Percentiles rank a stretch among this genome's conserved stretches.
phyloP scores from a whole-genome alignment of 2,888 invertebrate species.

The Seira musarum region DNA sequence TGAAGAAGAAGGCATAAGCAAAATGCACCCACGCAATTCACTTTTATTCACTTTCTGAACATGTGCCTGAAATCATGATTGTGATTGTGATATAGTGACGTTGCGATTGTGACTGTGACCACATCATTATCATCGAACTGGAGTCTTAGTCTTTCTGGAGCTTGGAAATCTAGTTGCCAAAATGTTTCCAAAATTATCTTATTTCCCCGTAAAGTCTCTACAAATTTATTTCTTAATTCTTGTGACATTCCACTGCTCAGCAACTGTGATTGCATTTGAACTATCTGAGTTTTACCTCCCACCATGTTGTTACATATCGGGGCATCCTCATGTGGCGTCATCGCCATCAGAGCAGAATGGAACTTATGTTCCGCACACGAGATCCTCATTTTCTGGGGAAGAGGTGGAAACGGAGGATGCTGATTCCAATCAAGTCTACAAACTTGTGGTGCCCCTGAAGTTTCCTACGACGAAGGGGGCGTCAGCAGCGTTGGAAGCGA shows the following conservation, averaged over 20 bases:
- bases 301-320: conserved; percentile 63
- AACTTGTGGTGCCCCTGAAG: conserved; percentile 46
- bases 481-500: background rate
- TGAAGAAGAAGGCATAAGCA: no score
- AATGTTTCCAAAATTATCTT: conserved; percentile 10
- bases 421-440: conserved; percentile 34
- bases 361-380: background rate
- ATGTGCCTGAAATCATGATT: no score
- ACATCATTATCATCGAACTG: no score
- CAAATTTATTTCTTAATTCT: conserved; percentile 66
- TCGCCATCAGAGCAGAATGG: conserved; percentile 42
- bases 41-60: no score
- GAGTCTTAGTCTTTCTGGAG: no score
- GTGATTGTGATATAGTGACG: no score
- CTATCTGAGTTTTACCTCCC: no score
- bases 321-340: conserved; percentile 21
- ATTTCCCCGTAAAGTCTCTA: conserved; percentile 55
- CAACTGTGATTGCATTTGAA: no score
- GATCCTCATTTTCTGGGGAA: conserved; percentile 26
- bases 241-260: no score
- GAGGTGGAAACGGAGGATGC: conserved; percentile 12
- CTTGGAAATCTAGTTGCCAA: no score
- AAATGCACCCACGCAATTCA: no score
- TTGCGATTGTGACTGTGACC: no score
- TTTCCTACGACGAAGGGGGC: conserved; percentile 36